Evolutionary conservation across 2,888 invertebrate species (phyloP), one percentile per base, ranked within the genome.

Genomic region (Piscicola geometra): DNA sequence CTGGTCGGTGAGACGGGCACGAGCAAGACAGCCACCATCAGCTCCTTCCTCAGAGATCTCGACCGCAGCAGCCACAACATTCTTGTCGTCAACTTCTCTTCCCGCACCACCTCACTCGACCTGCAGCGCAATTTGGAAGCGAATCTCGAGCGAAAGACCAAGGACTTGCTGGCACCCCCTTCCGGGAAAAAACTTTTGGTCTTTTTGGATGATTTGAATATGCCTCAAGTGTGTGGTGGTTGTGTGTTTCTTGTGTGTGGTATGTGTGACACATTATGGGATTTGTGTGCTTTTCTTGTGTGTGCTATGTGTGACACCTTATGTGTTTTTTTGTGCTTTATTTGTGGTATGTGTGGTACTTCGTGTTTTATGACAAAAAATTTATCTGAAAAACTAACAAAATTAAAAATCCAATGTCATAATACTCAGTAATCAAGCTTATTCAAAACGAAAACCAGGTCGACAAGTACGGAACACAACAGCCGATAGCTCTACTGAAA

Each of bases 191-290:
- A 91, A 82, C 88, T 95, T 83, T 88, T 94, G 52, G 90, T 93
- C 79, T 96, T 95, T 83, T 91, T 95, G 79, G 95, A 96, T 83
- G 94, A 96, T 83, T 91, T 95, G 90, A 94, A 94, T 83, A 94
- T 94, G 94, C 94, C 95, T 47, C 89, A 90, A 86, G 90, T 91
- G 12, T n/a, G n/a, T n/a, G 5, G n/a, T 2, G 28, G 30, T 28
- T 70, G 12, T 15, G 25, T 60, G 69, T 35, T 67, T 41, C 1
- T 5, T 1, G 18, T 1, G 41, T 5, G 5, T 41, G 41, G 41
- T 5, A 9, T 9, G 41, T n/a, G n/a, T n/a, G n/a, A n/a, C n/a
- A n/a, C n/a, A n/a, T n/a, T n/a, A n/a, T n/a, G n/a, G n/a, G n/a
- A n/a, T n/a, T n/a, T n/a, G n/a, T n/a, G n/a, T n/a, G n/a, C n/a